Evolutionary conservation across 2,797 vertebrate species (phyloP), one percentile per base, ranked within the genome.

Genomic region (Emydoidea blandingii): DNA sequence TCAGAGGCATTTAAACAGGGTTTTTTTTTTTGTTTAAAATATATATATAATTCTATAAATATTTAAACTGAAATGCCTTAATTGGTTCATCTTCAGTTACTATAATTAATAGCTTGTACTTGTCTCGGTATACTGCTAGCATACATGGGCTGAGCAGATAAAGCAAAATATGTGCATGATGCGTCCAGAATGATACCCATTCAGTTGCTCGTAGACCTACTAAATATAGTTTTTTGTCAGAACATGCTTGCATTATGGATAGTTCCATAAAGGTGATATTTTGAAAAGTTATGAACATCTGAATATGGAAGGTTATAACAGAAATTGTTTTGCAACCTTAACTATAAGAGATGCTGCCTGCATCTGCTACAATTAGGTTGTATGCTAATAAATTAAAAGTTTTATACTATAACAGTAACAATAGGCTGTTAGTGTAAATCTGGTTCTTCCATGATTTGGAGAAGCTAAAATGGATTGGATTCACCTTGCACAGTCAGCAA

Each of bases 91-190:
- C 87, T 93, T 95, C 87, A 89, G 87, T 83, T 95, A 90, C 19
- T 78, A 78, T 81, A 88, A 81, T 86, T 95, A 96, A 92, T 90
- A 1, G 16, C 85, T 91, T 97, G 57, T 87, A 82, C 94, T 92
- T 91, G 95, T 86, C 91, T 95, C 90, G 3, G 23, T 95, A 96
- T 96, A 96, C 91, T 92, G 57, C 90, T 93, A 90, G 53, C 34
- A 74, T 56, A 72, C 5, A 0, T 79, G 82, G 81, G 81, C 93
- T 92, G 94, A 94, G 83, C 83, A 96, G 86, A 93, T 85, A 93
- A 96, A 94, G 72, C 56, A 95, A 96, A 86, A 79, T 5, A 78
- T 94, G 41, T 86, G 90, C 88, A 95, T 95, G 90, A 94, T 88
- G 83, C 94, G 84, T 88, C 88, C 92, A 88, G 89, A 96, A 89